Evolutionary conservation across 2,113 vertebrate species (phyloP), one percentile per base, ranked within the genome.

Genomic region (Cricetomys ansorgei): DNA sequence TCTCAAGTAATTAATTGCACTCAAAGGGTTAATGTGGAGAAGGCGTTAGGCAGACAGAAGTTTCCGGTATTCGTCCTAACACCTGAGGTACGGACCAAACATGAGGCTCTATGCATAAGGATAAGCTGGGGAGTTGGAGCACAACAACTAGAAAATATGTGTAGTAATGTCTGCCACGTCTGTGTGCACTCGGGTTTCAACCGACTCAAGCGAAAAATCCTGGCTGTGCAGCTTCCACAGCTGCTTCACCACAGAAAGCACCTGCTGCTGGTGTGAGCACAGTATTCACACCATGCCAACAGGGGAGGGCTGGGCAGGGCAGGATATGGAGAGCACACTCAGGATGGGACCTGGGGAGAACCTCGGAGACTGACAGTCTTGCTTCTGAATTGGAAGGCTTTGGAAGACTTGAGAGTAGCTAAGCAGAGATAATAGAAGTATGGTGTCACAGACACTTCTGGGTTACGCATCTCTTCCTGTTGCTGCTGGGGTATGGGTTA

Each of bases 121-220:
- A 57, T 88, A 48, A 65, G 77, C 69, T 4, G 16, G 86, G 48
- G 83, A 83, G 83, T 75, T 75, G 45, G 48, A 97, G 96, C 81
- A 69, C 93, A 95, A 90, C 21, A 34, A 16, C 59, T 67, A 29
- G 85, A 88, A 95, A 91, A 69, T 2, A 27, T 45, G 57, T 93
- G 92, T 97, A 67, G 96, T 93, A 89, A 72, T 43, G 90, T 97
- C 93, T 97, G 92, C 94, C 95, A 97, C 57, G 40, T 96, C 91
- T 95, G 88, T 95, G 92, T 89, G 77, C 64, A 53, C 75, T 89
- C 55, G 37, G 21, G 86, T 95, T 95, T 96, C 94, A 96, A 89
- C 1, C 1, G 72, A 94, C 40, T 96, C 92, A 84, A 91, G 91
- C 89, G 94, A 83, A 84, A 97, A 93, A 86, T 86, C 76, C 93